Evolutionary conservation across 2,797 vertebrate genomes (phyloP).

Genomic region (Notamacropus eugenii): DNA sequence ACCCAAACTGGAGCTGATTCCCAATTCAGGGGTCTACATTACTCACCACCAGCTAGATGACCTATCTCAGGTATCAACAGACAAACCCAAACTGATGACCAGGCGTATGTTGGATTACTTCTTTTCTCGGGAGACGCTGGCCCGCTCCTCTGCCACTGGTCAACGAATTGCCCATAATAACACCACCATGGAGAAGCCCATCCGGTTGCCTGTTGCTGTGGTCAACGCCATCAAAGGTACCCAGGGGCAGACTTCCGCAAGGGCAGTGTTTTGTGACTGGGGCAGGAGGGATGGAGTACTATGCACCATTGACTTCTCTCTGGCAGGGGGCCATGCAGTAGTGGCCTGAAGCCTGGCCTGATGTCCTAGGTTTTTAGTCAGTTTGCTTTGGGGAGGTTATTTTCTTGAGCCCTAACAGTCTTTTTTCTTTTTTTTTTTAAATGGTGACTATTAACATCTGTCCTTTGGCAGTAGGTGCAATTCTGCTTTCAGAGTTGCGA

Average conservation of each 20-base stretch:
- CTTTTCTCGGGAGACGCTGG: slow-evolving; percentile 57
- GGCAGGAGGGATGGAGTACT: not conserved
- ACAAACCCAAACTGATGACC: slow-evolving; percentile 74
- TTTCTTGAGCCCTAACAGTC: not conserved
- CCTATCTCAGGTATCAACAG: slow-evolving; percentile 60
- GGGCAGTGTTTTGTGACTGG: not conserved
- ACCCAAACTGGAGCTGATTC: slow-evolving; percentile 65
- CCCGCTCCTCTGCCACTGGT: slow-evolving; percentile 57
- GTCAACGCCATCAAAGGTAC: slow-evolving; percentile 66
- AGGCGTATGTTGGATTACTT: slow-evolving; percentile 60
- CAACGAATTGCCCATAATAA: slow-evolving; percentile 65
- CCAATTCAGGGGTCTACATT: slow-evolving; percentile 63
- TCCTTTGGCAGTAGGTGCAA: not conserved
- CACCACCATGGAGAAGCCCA: slow-evolving; percentile 63
- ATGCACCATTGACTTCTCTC: not conserved
- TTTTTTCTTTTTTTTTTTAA: not conserved
- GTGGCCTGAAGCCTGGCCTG: not conserved
- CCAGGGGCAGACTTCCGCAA: not conserved
- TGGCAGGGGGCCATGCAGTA: not conserved
- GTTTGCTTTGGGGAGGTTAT: not conserved
- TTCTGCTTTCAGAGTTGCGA: not conserved
- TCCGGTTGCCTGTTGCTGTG: slow-evolving; percentile 51
- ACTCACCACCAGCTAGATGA: slow-evolving; percentile 67
- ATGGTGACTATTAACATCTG: not conserved
- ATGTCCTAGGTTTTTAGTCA: not conserved